Conservation (phyloP, 2,888 invertebrate species). For the Serripes groenlandicus region DNA sequence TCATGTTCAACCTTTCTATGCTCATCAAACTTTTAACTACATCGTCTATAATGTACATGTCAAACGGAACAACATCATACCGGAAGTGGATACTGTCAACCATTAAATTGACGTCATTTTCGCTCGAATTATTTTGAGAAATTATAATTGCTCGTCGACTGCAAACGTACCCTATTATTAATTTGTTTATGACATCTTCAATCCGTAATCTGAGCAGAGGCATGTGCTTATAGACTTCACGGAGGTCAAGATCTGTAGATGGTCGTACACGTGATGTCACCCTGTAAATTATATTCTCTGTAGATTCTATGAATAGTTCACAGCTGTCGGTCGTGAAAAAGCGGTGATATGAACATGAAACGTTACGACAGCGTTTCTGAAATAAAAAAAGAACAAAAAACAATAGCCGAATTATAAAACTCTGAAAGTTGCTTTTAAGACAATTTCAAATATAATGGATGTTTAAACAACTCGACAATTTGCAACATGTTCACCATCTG, state of each 20-base stretch:
- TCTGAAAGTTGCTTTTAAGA: too few species aligned
- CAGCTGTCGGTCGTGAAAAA: not conserved
- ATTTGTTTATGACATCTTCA: not conserved
- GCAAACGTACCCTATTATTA: not conserved
- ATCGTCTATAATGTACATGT: not conserved
- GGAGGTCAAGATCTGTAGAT: not conserved
- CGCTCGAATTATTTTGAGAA: too few species aligned
- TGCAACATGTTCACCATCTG: too few species aligned
- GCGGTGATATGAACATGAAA: not conserved
- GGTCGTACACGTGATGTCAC: not conserved
- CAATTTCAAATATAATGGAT: too few species aligned
- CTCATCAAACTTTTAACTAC: not conserved
- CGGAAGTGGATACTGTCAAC: not conserved
- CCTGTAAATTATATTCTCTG: not conserved
- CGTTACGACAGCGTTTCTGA: not conserved
- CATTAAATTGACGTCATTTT: too few species aligned
- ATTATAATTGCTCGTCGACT: too few species aligned
- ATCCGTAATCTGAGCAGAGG: not conserved
- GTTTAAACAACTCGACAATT: too few species aligned
- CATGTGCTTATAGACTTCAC: not conserved
- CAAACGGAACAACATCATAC: not conserved
- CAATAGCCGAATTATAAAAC: too few species aligned
- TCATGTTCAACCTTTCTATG: not conserved
- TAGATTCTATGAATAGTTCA: not conserved
- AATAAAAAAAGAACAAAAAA: not conserved